Percentiles rank a stretch among this genome's conserved stretches.
These are phyloP conservation scores for Cosmopolites sordidus DNA, from an alignment of 2,888 invertebrate species.

Conservation along the genomic window DNA sequence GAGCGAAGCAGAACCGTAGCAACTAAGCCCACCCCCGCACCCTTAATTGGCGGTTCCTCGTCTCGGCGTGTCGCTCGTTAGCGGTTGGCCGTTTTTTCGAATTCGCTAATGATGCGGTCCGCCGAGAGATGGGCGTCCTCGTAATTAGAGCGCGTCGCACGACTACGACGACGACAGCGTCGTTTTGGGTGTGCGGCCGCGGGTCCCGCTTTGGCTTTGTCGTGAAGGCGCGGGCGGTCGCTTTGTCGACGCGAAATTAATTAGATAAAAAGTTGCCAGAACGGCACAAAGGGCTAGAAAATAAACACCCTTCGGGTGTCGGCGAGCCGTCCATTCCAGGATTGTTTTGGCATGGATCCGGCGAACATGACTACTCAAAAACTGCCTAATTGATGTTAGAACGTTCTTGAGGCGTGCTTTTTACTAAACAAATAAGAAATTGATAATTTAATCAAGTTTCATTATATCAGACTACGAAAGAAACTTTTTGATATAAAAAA, in stretches of 20 bases:
- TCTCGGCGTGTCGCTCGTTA: constrained; percentile 10
- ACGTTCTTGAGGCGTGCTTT: too few relatives aligned
- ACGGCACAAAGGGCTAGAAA: constrained; percentile 18
- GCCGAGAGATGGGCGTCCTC: constrained; percentile 22
- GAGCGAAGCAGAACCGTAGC: too few relatives aligned
- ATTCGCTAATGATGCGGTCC: constrained; percentile 27
- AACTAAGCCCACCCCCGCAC: neutral
- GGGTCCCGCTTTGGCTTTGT: constrained; percentile 16
- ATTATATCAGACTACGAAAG: too few relatives aligned
- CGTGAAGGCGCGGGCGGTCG: constrained; percentile 13
- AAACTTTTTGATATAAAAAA: too few relatives aligned
- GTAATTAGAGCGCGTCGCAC: constrained; percentile 19
- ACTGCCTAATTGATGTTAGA: too few relatives aligned
- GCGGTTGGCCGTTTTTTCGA: constrained; percentile 17
- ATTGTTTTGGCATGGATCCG: too few relatives aligned
- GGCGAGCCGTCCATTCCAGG: neutral
- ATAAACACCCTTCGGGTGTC: constrained; percentile 12
- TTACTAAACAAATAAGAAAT: too few relatives aligned
- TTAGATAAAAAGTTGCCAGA: constrained; percentile 23
- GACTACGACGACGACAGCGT: constrained; percentile 15
- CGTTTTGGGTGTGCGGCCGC: constrained; percentile 11
- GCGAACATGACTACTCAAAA: too few relatives aligned
- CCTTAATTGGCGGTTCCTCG: constrained; percentile 11
- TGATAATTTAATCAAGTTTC: too few relatives aligned
- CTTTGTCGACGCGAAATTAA: constrained; percentile 27